A percentile compares a stretch with the other conserved stretches of the same genome.
Evolutionary conservation across 1,140 invertebrate species (phyloP).

Genomic region (Bombus superbus): DNA sequence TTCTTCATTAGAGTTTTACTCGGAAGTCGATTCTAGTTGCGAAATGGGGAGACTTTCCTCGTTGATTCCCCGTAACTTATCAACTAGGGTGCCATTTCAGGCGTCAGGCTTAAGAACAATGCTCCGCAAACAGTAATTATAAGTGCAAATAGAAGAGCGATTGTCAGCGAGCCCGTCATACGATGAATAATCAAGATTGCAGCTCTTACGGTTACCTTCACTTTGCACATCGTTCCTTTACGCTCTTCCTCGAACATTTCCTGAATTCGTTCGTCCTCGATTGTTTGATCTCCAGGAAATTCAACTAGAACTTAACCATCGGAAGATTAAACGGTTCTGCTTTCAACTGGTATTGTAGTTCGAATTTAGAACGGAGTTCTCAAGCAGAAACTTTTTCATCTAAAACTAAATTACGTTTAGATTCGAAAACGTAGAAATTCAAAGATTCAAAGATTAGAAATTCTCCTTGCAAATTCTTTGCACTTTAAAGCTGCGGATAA

Average conservation of each 20-base stretch:
- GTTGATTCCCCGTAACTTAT: constrained; percentile 42
- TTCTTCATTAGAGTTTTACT: constrained; percentile 44
- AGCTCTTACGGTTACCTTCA: constrained; percentile 3
- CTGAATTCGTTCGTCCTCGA: background rate
- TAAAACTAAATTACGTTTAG: background rate
- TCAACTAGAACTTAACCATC: background rate
- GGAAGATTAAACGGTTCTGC: background rate
- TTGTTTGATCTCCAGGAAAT: background rate
- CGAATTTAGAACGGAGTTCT: background rate
- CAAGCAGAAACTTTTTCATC: background rate
- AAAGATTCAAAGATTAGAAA: background rate
- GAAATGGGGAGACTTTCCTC: constrained; percentile 12
- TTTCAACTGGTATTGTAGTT: background rate
- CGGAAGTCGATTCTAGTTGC: background rate
- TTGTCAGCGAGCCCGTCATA: constrained; percentile 23
- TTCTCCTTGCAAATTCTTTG: background rate
- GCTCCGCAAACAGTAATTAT: constrained; percentile 48
- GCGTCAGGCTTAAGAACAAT: constrained; percentile 47
- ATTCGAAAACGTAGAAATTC: background rate
- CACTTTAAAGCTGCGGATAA: background rate
- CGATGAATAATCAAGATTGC: constrained; percentile 45
- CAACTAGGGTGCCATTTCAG: constrained; percentile 43
- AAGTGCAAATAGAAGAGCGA: constrained; percentile 49
- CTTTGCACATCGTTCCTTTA: background rate
- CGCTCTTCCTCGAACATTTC: background rate